These are phyloP conservation scores for Sitobion miscanthi DNA, from an alignment of 1,140 invertebrate species.

Conservation along the genomic window DNA sequence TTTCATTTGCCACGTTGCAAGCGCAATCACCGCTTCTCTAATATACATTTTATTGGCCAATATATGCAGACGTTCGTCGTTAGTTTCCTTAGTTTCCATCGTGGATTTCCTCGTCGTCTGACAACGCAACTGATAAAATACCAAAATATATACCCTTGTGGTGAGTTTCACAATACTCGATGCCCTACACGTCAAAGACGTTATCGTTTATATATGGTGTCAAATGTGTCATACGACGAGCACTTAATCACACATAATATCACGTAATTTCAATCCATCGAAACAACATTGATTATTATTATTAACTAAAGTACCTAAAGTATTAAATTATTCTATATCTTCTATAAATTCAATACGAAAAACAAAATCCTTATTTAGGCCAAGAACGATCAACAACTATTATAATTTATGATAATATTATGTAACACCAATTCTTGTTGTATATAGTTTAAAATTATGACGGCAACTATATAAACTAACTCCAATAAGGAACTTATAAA, in stretches of 20 bases:
- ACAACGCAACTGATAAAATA: background rate
- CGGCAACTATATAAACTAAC: too few relatives aligned
- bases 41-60: background rate
- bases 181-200: background rate
- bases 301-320: background rate
- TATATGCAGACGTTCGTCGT: background rate
- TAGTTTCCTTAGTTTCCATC: too few relatives aligned
- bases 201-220: too few relatives aligned
- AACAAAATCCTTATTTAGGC: background rate
- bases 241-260: background rate
- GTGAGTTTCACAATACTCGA: background rate
- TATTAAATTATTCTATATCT: background rate
- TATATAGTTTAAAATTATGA: background rate
- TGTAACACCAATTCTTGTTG: background rate
- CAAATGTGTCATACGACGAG: too few relatives aligned
- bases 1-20: background rate
- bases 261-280: background rate
- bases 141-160: background rate
- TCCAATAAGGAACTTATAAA: too few relatives aligned
- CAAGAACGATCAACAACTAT: background rate
- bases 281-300: background rate
- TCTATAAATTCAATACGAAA: background rate
- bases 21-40: background rate
- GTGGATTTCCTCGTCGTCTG: background rate
- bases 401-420: too few relatives aligned